Conservation (phyloP, 2,797 vertebrate genomes). For the Rhinogobio ventralis region DNA sequence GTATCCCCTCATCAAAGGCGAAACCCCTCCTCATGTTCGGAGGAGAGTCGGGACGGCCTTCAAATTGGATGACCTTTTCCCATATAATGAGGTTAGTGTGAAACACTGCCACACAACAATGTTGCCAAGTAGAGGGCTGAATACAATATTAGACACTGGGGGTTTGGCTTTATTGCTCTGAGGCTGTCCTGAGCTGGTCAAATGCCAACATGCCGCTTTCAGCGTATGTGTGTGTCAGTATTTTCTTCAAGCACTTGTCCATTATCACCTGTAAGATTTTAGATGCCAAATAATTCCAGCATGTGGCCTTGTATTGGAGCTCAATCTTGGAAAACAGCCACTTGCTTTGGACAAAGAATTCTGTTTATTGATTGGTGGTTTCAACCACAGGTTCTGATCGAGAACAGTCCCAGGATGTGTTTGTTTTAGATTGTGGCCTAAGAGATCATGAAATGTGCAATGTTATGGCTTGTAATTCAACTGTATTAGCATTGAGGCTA, state of each 20-base stretch:
- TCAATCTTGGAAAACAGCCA: background rate
- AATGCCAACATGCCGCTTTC: background rate
- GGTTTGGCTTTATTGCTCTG: background rate
- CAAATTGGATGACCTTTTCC: conserved; percentile 92
- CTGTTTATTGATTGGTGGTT: background rate
- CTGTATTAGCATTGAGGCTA: background rate
- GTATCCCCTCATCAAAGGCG: conserved; percentile 89
- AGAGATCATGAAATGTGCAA: background rate
- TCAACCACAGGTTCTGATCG: background rate
- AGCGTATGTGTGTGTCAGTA: background rate
- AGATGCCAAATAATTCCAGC: background rate
- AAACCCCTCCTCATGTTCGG: conserved; percentile 89
- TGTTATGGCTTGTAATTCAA: background rate
- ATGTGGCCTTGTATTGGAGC: background rate
- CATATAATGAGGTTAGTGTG: conserved; percentile 85
- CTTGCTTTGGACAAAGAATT: conserved; percentile 10
- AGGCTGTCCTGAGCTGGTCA: background rate
- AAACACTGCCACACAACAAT: conserved; percentile 14
- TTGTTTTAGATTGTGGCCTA: background rate
- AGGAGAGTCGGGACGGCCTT: conserved; percentile 90
- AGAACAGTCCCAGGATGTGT: background rate
- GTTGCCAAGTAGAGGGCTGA: background rate
- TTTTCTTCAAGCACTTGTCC: background rate
- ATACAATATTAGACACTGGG: conserved; percentile 18
- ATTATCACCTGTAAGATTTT: background rate